Evolutionary conservation across 2,797 vertebrate species (phyloP), one percentile per base, ranked within the genome.

Genomic region (Odontamblyopus rebecca): DNA sequence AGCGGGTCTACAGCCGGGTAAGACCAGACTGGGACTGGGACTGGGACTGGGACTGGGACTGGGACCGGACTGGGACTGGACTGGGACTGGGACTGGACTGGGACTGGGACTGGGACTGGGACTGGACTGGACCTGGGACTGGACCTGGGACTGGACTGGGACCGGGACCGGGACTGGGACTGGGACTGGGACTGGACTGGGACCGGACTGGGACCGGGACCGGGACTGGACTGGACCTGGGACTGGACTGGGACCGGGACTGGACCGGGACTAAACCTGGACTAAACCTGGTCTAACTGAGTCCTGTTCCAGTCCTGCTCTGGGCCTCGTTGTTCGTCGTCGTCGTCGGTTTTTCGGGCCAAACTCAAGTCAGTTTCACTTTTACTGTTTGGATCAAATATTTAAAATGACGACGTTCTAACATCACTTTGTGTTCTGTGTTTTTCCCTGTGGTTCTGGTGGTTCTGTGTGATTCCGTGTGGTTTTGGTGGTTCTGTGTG

Each of bases 341-440:
- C 75, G 5, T 80, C 81, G 0, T 64, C 83, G 0, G 61, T 85
- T 1, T 91, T 91, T 63, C 71, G 82, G 70, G 73, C 83, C 60
- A 80, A 67, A 77, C 80, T 83, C 32, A 91, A 89, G 90, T 91
- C 68, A 86, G 88, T 27, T 2, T 5, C 56, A 5, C 7, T 11
- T 51, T 51, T 51, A 51, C 16, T 51, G 6, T 32, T 32, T 32
- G 30, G 4, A 32, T 5, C 5, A 32, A 32, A 9, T 9, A 38
- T 38, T 38, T 38, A 9, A 38, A 30, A 30, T 23, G 23, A 23
- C 23, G 23, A 23, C 23, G 23, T 23, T 23, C 23, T 23, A 23
- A 23, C 23, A 23, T 23, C 23, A 23, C 23, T 23, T 23, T 23
- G 23, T 23, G 23, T 23, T 23, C 23, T 23, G 23, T 23, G 23